A percentile compares a stretch with the other conserved stretches of the same genome.
phyloP scores from a whole-genome alignment of 2,888 invertebrate species.

The Helleia helle region DNA sequence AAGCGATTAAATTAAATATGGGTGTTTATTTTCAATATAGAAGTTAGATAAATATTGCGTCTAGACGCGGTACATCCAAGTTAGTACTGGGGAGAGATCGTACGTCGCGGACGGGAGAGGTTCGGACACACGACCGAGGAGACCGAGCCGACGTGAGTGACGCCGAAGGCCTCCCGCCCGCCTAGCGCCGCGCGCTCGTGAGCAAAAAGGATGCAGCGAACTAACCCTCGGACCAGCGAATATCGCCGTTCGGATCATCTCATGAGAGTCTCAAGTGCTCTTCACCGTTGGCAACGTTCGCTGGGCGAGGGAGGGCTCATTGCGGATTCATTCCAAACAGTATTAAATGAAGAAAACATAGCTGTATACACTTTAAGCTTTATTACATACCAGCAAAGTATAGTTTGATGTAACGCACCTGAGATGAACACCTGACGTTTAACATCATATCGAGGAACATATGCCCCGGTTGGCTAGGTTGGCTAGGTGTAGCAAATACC shows the following conservation, averaged over 20 bases:
- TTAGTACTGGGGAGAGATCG: conserved; percentile 62
- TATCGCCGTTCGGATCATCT: conserved; percentile 59
- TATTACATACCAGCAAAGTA: conserved; percentile 33
- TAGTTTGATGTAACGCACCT: conserved; percentile 32
- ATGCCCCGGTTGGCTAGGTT: conserved; percentile 69
- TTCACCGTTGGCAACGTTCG: conserved; percentile 47
- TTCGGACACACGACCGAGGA: conserved; percentile 64
- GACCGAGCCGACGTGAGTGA: conserved; percentile 69
- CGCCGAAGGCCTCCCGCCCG: conserved; percentile 62
- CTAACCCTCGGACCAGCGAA: conserved; percentile 48
- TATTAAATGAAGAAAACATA: conserved; percentile 29
- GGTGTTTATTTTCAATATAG: conserved; percentile 31
- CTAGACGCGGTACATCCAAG: conserved; percentile 40
- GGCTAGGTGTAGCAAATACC: conserved; percentile 72
- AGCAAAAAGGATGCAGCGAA: conserved; percentile 68
- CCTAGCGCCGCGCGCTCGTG: conserved; percentile 50
- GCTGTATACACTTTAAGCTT: conserved; percentile 33
- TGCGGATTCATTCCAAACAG: conserved; percentile 31
- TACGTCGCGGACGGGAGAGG: conserved; percentile 65
- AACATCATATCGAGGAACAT: conserved; percentile 69
- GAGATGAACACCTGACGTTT: conserved; percentile 72
- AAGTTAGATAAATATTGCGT: conserved; percentile 36
- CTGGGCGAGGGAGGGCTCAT: conserved; percentile 63
- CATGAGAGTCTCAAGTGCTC: conserved; percentile 64
- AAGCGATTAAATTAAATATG: conserved; percentile 11